Base-by-base conservation (phyloP, 2,113 vertebrate genomes). In the Microcebus griseorufus region DNA sequence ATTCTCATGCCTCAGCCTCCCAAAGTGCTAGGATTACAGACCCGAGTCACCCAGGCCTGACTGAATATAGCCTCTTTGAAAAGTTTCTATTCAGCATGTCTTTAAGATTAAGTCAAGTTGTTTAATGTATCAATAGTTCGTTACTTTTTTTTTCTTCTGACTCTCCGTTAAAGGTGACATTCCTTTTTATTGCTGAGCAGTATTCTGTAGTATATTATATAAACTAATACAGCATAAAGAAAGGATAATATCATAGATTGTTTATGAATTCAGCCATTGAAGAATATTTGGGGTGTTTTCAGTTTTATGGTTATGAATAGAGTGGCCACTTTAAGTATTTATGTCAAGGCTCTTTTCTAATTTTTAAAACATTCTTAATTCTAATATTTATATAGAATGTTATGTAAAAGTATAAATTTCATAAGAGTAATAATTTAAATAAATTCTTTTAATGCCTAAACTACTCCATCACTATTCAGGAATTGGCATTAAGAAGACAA, bases 401-500 rank as follows among this genome's bases (percentile, higher is more conserved):
- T 3, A 92, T 39, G 72, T 11, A 70, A 95, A 97, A 92, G 73
- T 87, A 3, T 53, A 88, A 90, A 58, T 82, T 94, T 55, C 55
- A 92, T 37, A 92, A 72, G 18, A 76, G 42, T 69, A 96, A 87
- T 73, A 96, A 60, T 45, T 62, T 95, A 94, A 93, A 73, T 83
- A 90, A 90, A 92, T 64, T 65, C 9, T 87, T 97, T 83, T 37
- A 94, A 86, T 89, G 65, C 48, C 39, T 79, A 81, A 60, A 69
- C 81, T 70, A 65, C 37, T 70, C 76, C 27, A 86, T 92, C 65
- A 92, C 23, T 94, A 85, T 84, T 97, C 8, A 95, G 32, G 72
- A 93, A 85, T 85, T 93, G 86, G 45, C 51, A 92, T 93, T 96
- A 93, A 92, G 69, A 88, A 93, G 37, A 78, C 48, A 96, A 87